Evolutionary conservation across 2,113 vertebrate genomes (phyloP), one percentile per base, ranked within the genome.

Genomic region (Esox niger): DNA sequence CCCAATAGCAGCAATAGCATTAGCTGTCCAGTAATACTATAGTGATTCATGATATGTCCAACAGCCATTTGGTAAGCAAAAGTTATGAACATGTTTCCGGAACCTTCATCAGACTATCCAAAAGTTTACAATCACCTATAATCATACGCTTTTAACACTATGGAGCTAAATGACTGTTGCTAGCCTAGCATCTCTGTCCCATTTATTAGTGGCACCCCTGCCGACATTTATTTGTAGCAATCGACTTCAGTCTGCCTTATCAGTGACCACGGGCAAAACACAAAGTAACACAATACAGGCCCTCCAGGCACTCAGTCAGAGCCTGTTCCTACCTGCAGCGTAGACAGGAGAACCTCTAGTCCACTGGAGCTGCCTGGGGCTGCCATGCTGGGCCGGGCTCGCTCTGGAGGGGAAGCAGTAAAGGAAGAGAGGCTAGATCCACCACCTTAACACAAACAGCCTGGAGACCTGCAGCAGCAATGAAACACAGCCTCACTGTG

Each of bases 271-370:
- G 5, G 1, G 43, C 25, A 46, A n/a, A 63, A 64, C 35, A 47
- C 38, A 26, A 38, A 30, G 25, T 27, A 23, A 61, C 58, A 31
- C 49, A 29, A 33, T 31, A 66, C 23, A 56, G n/a, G 20, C n/a
- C 32, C 29, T n/a, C 5, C 52, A 62, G 20, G 20, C 23, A 62
- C 33, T 15, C 27, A 30, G 7, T 30, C 62, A 64, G 43, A 52
- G 38, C 2, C 6, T 23, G 57, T 32, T 11, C 92, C 87, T 95
- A 98, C 96, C 96, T 98, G 93, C 71, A 98, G 91, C 9, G 92
- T 91, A 62, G 86, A 91, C 47, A 98, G 91, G 54, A 98, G 93
- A 65, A 93, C 88, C 88, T 95, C 93, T 72, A 98, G 87, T 83
- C 95, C 93, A 58, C 92, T 93, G 88, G 90, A 85, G 86, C 89